Conservation (phyloP, 2,113 vertebrate species). For the Gobiocypris rarus region DNA sequence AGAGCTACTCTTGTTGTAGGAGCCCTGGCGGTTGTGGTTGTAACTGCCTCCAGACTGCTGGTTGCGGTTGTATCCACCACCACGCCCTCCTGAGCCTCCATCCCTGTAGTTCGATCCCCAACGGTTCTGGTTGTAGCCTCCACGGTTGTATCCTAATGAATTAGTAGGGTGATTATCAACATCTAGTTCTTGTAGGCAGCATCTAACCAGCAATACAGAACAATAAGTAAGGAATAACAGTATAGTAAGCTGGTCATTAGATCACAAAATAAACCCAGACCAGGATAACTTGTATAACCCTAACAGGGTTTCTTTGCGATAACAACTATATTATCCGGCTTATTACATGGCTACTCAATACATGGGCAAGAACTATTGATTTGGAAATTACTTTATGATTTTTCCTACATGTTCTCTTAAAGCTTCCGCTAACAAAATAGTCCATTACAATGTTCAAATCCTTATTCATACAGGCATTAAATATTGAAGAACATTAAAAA, state of each 20-base stretch:
- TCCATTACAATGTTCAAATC: not conserved
- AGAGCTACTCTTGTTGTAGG: slow-evolving; percentile 71
- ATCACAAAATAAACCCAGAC: not conserved
- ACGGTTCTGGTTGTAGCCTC: slow-evolving; percentile 83
- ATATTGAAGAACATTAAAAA: no score
- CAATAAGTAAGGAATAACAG: not conserved
- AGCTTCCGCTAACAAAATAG: not conserved
- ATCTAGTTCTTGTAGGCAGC: not conserved
- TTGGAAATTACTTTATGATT: not conserved
- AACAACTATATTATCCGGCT: not conserved
- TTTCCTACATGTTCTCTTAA: not conserved
- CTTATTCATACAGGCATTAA: no score
- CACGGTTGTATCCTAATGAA: slow-evolving; percentile 82
- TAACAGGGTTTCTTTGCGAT: not conserved
- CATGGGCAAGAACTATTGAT: not conserved
- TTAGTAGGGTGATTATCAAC: not conserved
- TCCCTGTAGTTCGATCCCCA: slow-evolving; percentile 85
- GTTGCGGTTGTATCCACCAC: slow-evolving; percentile 80
- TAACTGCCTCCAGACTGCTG: slow-evolving; percentile 76
- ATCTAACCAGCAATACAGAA: not conserved
- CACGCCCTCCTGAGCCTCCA: slow-evolving; percentile 74
- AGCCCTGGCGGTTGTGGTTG: slow-evolving; percentile 70
- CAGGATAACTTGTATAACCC: not conserved
- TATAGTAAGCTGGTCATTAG: not conserved
- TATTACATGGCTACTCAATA: not conserved